phyloP scores from a whole-genome alignment of 2,113 vertebrate genomes.

The Hippolais icterina region DNA sequence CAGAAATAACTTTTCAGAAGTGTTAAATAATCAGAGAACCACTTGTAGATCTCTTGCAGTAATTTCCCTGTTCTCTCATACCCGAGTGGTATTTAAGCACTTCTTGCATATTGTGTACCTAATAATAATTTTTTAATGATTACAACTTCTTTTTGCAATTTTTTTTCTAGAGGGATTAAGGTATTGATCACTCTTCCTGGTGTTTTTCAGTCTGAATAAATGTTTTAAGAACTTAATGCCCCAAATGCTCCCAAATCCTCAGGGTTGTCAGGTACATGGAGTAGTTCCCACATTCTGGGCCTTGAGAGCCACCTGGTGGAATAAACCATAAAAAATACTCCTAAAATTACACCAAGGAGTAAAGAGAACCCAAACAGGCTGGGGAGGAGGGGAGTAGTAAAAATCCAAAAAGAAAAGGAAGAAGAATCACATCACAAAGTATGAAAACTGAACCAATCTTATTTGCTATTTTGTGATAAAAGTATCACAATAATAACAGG shows the following conservation, averaged over 20 bases:
- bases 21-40: not conserved
- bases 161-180: not conserved
- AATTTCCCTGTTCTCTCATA: not conserved
- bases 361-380: not conserved
- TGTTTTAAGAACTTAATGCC: not conserved
- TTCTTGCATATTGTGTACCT: not conserved
- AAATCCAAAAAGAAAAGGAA: not conserved
- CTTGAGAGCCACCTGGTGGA: conserved; percentile 74
- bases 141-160: not conserved
- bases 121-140: not conserved
- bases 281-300: not conserved
- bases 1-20: not conserved
- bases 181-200: not conserved
- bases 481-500: not conserved
- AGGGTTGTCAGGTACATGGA: not conserved
- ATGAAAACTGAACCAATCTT: not conserved
- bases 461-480: not conserved
- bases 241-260: not conserved
- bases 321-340: not conserved
- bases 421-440: not conserved
- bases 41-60: not conserved
- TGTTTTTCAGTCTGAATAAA: not conserved
- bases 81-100: not conserved
- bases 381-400: not conserved
- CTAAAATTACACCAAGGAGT: not conserved